phyloP scores from a whole-genome alignment of 2,113 vertebrate species.

The Phyllostomus discolor region DNA sequence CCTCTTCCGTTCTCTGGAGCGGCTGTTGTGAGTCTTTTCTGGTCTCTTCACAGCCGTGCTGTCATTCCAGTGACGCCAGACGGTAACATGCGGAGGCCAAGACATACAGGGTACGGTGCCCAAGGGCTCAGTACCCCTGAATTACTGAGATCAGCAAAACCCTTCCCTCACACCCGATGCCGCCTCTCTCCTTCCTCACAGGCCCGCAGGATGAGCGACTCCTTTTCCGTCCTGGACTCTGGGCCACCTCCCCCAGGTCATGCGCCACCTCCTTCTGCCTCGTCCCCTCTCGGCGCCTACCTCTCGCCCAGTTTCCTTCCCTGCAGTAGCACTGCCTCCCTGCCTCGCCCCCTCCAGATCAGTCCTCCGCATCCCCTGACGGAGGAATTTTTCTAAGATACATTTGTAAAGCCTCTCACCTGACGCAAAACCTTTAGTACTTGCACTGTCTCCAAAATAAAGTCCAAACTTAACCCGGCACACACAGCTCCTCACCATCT shows the following conservation, averaged over 20 bases:
- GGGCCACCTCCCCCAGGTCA: background rate
- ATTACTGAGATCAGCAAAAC: background rate
- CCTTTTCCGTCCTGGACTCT: background rate
- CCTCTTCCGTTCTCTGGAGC: background rate
- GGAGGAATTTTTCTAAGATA: background rate
- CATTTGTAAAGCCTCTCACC: background rate
- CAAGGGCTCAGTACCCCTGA: background rate
- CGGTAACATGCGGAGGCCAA: background rate
- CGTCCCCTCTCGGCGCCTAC: background rate
- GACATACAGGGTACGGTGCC: background rate
- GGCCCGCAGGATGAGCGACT: background rate
- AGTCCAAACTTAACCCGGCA: background rate
- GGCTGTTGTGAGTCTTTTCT: background rate
- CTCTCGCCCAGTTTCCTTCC: background rate
- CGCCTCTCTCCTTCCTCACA: background rate
- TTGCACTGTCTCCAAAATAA: background rate
- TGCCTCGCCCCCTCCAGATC: background rate
- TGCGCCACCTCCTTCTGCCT: background rate
- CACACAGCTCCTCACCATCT: background rate
- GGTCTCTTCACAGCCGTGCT: too few relatives aligned
- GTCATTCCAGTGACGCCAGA: background rate
- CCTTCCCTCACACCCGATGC: background rate
- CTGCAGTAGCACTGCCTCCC: background rate
- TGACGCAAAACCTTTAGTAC: background rate
- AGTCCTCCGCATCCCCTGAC: background rate